Percentiles rank a stretch among this genome's conserved stretches.
These are phyloP conservation scores for Brenthis ino DNA, from an alignment of 2,888 invertebrate species.

Conservation along the genomic window DNA sequence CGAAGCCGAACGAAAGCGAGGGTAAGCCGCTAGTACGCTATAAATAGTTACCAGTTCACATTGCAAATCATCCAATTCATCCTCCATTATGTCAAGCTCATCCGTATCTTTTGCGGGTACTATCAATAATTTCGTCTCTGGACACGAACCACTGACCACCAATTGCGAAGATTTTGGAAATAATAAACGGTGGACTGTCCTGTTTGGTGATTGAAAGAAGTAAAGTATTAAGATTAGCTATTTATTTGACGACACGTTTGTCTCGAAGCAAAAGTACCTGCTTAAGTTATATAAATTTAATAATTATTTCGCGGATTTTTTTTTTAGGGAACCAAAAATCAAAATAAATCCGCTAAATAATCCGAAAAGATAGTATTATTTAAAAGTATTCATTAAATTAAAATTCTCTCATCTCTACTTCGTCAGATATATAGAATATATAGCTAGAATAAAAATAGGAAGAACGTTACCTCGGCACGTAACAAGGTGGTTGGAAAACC, in stretches of 20 bases:
- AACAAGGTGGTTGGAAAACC: constrained; percentile 80
- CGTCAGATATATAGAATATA: too few relatives aligned
- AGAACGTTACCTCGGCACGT: constrained; percentile 71
- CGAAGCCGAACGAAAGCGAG: too few relatives aligned
- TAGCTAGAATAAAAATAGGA: too few relatives aligned
- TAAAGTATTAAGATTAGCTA: neutral
- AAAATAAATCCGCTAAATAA: too few relatives aligned
- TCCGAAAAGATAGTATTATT: too few relatives aligned
- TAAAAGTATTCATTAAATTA: too few relatives aligned
- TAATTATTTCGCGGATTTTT: too few relatives aligned
- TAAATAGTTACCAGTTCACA: constrained; percentile 62
- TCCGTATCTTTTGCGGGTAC: constrained; percentile 72
- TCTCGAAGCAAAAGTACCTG: too few relatives aligned
- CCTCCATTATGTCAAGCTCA: constrained; percentile 76
- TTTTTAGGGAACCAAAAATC: too few relatives aligned
- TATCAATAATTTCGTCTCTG: constrained; percentile 71
- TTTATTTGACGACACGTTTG: neutral
- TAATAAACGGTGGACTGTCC: constrained; percentile 71
- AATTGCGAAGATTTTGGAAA: constrained; percentile 72
- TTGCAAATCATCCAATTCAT: constrained; percentile 70
- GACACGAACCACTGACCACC: constrained; percentile 58
- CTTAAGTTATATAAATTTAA: too few relatives aligned
- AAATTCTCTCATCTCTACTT: too few relatives aligned
- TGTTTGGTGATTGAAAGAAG: constrained; percentile 35
- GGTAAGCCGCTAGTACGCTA: too few relatives aligned